These are phyloP conservation scores for Allophyes oxyacanthae DNA, from an alignment of 2,888 invertebrate species.

Conservation along the genomic window DNA sequence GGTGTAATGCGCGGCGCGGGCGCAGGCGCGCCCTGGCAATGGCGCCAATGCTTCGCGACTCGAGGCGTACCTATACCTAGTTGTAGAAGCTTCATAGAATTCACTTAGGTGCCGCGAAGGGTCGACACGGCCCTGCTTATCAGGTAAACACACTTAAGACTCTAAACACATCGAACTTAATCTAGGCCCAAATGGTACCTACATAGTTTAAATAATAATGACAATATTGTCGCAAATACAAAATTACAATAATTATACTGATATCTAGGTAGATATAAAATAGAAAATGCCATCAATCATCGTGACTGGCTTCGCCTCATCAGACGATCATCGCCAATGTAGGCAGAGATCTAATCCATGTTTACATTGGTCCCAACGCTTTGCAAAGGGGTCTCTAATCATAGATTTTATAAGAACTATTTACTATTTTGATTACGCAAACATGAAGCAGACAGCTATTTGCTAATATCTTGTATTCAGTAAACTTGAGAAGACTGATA, in stretches of 20 bases:
- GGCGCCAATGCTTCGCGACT: too few relatives aligned
- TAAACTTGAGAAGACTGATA: slow-evolving; percentile 10
- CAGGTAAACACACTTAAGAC: slow-evolving; percentile 17
- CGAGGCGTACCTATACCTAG: too few relatives aligned
- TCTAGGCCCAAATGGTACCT: slow-evolving; percentile 50
- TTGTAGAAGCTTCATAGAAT: too few relatives aligned
- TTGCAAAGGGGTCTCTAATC: slow-evolving; percentile 69
- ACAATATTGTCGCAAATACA: slow-evolving; percentile 72
- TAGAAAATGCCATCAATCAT: slow-evolving; percentile 41
- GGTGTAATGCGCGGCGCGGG: too few relatives aligned
- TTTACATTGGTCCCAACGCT: slow-evolving; percentile 84
- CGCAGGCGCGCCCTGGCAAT: too few relatives aligned
- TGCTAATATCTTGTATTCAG: background rate
- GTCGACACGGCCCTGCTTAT: slow-evolving; percentile 1
- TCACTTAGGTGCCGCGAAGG: too few relatives aligned
- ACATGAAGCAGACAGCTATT: slow-evolving; percentile 17
- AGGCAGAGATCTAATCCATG: slow-evolving; percentile 61
- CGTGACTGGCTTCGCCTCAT: slow-evolving; percentile 47
- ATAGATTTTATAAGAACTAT: slow-evolving; percentile 31
- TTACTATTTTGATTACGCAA: slow-evolving; percentile 28
- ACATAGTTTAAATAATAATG: slow-evolving; percentile 53
- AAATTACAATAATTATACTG: slow-evolving; percentile 57
- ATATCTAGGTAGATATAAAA: slow-evolving; percentile 36
- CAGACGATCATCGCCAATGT: slow-evolving; percentile 49
- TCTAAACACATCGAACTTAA: slow-evolving; percentile 46